phyloP scores from a whole-genome alignment of 2,113 vertebrate species.

The Gobiocypris rarus region DNA sequence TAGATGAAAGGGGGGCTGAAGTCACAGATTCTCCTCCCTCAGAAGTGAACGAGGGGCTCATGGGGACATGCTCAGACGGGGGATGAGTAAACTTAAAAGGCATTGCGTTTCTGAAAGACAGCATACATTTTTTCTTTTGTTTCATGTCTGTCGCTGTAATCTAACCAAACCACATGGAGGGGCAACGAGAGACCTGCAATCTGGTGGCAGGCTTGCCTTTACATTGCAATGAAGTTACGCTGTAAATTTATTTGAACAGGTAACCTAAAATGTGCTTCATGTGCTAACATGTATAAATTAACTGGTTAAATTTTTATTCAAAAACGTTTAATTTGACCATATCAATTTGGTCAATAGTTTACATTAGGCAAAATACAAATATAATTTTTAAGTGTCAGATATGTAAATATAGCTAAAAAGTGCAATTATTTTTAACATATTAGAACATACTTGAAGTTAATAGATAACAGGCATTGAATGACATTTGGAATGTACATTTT shows the following conservation, averaged over 20 bases:
- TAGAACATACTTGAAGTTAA: background rate
- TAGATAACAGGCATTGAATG: background rate
- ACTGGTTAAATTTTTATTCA: background rate
- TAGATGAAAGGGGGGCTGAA: slow-evolving; percentile 16
- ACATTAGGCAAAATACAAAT: background rate
- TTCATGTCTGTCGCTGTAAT: slow-evolving; percentile 47
- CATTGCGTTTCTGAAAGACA: slow-evolving; percentile 37
- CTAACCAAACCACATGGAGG: slow-evolving; percentile 48
- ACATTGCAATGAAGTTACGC: slow-evolving; percentile 33
- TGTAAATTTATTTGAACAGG: background rate
- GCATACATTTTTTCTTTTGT: slow-evolving; percentile 23
- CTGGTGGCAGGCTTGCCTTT: slow-evolving; percentile 51
- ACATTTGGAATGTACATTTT: background rate
- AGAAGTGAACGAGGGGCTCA: slow-evolving; percentile 10
- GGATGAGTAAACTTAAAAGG: slow-evolving; percentile 26
- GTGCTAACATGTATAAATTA: background rate
- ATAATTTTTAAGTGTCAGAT: background rate
- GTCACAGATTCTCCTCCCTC: background rate
- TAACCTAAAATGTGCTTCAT: background rate
- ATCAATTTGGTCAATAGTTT: background rate
- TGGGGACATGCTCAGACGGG: background rate
- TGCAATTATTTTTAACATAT: too few species aligned
- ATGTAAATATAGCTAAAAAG: background rate
- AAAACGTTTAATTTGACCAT: background rate
- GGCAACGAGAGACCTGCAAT: slow-evolving; percentile 42